phyloP scores from a whole-genome alignment of 2,797 vertebrate genomes.

The Chelidonichthys spinosus region DNA sequence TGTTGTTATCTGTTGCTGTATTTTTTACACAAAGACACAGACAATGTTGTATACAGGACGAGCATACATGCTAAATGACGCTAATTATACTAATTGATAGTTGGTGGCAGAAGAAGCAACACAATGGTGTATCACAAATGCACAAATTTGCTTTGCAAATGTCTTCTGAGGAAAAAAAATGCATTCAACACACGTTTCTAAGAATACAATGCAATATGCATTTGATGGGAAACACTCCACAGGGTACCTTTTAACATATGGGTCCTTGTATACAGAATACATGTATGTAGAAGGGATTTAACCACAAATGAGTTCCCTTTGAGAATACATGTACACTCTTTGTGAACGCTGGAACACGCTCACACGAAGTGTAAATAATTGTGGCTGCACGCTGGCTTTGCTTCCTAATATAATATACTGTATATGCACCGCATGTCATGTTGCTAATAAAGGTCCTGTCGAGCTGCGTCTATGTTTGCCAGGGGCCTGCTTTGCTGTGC shows the following conservation, averaged over 20 bases:
- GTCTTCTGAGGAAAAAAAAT: slow-evolving; percentile 1
- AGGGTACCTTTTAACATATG: slow-evolving; percentile 19
- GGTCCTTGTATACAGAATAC: slow-evolving; percentile 9
- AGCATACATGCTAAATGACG: not conserved
- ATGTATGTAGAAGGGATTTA: slow-evolving; percentile 30
- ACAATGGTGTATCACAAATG: too few species aligned
- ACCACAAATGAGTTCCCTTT: slow-evolving; percentile 27
- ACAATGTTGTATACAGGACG: not conserved
- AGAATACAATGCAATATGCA: not conserved
- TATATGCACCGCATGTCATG: slow-evolving; percentile 44
- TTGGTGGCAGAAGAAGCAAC: not conserved
- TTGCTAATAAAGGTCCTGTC: slow-evolving; percentile 73
- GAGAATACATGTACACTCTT: slow-evolving; percentile 22
- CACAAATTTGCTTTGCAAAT: not conserved
- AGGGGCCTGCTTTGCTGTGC: slow-evolving; percentile 67
- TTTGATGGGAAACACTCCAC: slow-evolving; percentile 10
- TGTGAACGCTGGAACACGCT: not conserved
- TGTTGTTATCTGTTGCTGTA: not conserved
- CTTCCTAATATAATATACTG: slow-evolving; percentile 42
- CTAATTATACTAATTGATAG: not conserved
- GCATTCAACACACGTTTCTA: not conserved
- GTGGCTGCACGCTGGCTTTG: slow-evolving; percentile 34
- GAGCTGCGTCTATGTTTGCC: slow-evolving; percentile 63
- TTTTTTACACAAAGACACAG: not conserved
- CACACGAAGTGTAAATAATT: slow-evolving; percentile 9